Evolutionary conservation across 2,113 vertebrate genomes (phyloP), one percentile per base, ranked within the genome.

Genomic region (Excalfactoria chinensis): DNA sequence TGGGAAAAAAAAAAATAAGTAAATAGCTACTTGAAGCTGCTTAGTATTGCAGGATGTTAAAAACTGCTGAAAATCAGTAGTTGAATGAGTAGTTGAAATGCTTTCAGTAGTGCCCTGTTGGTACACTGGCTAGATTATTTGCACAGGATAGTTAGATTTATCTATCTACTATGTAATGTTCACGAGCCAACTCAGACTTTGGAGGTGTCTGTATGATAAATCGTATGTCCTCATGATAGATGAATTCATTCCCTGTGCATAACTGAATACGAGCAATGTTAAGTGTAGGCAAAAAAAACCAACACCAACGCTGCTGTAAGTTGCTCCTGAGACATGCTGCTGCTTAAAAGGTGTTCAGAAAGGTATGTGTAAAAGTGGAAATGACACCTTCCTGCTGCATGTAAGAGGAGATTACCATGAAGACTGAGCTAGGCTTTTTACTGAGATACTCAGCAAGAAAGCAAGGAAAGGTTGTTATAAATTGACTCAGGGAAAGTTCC

Each of bases 141-240:
- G 63, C 67, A 41, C 22, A 35, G 55, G 72, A 26, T 60, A 77
- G 63, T 89, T 74, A 84, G 59, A 85, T 93, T 88, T 89, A 87
- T 90, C 68, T 67, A 1, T 35, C n/a, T 56, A 8, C 75, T 40
- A 10, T 46, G 34, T 82, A 88, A 76, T n/a, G 7, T 3, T 16
- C 16, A 0, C 43, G 43, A 95, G 88, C 68, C 85, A 83, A 4
- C 75, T 70, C 14, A 1, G 64, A 83, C 1, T 84, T 64, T 82
- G 81, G 67, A 90, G 84, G 89, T 89, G 89, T 89, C 89, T 70
- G 0, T 2, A 75, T 92, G 82, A 92, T 94, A 76, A 76, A 95
- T 95, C 84, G 63, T 46, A 51, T 1, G 43, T 75, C 30, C 68
- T 63, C 26, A 4, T 85, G 87, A 87, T 76, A 85, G 92, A 90